Conservation (phyloP, 2,888 invertebrate genomes). For the Polyploca ridens region DNA sequence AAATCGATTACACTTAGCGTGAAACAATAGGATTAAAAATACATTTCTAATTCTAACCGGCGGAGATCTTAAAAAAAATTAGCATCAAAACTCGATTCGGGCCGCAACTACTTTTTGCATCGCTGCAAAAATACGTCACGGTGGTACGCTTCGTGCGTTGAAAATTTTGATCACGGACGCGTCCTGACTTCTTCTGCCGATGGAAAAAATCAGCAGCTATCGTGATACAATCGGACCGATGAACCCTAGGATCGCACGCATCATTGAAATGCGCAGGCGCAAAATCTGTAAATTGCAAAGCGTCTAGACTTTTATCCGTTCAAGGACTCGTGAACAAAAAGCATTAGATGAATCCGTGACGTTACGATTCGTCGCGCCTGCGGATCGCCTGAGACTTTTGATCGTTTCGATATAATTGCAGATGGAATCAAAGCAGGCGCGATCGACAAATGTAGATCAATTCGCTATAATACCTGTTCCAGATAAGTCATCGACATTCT, state of each 20-base stretch:
- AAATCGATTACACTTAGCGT: slow-evolving; percentile 58
- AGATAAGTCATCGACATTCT: slow-evolving; percentile 6
- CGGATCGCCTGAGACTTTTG: slow-evolving; percentile 29
- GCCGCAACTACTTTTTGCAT: slow-evolving; percentile 66
- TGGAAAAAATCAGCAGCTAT: slow-evolving; percentile 55
- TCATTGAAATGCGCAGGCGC: slow-evolving; percentile 78
- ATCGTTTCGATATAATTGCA: slow-evolving; percentile 53
- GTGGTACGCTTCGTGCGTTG: slow-evolving; percentile 67
- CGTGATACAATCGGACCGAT: slow-evolving; percentile 68
- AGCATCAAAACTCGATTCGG: slow-evolving; percentile 61
- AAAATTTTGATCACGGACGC: slow-evolving; percentile 73
- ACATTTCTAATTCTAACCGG: slow-evolving; percentile 49
- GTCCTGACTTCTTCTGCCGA: slow-evolving; percentile 52
- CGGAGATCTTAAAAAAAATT: slow-evolving; percentile 43
- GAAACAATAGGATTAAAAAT: slow-evolving; percentile 56
- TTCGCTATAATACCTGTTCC: slow-evolving; percentile 7
- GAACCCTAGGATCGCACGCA: slow-evolving; percentile 72
- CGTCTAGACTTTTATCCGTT: slow-evolving; percentile 75
- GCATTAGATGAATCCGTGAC: slow-evolving; percentile 54
- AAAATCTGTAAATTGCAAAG: slow-evolving; percentile 76
- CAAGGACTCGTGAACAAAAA: slow-evolving; percentile 64
- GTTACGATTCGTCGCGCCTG: slow-evolving; percentile 66
- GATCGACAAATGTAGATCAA: slow-evolving; percentile 18
- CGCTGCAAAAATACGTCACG: slow-evolving; percentile 71
- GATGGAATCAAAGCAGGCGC: slow-evolving; percentile 53